These are phyloP conservation scores for Cynopterus brachyotis DNA, from an alignment of 2,113 vertebrate species.

Conservation along the genomic window DNA sequence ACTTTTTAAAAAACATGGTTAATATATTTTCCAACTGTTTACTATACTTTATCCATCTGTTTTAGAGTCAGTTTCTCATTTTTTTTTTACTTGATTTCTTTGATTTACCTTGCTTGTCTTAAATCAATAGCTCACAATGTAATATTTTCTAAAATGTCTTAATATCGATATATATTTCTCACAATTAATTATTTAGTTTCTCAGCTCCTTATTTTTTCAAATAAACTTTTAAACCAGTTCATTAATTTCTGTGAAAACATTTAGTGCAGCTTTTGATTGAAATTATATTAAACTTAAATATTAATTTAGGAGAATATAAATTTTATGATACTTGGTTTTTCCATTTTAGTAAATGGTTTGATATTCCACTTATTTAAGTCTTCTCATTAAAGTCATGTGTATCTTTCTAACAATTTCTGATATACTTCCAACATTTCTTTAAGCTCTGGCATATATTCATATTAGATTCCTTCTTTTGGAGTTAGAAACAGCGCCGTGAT, in stretches of 20 bases:
- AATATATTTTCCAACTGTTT: not conserved
- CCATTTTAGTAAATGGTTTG: not conserved
- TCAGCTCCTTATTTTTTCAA: not conserved
- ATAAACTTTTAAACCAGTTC: not conserved
- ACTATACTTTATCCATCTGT: not conserved
- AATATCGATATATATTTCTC: not conserved
- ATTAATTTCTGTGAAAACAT: not conserved
- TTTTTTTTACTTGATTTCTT: not conserved
- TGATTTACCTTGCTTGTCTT: not conserved
- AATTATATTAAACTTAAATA: not conserved
- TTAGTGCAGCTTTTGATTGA: not conserved
- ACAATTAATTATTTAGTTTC: not conserved
- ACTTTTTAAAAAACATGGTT: not conserved
- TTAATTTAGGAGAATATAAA: not conserved
- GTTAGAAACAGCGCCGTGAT: not conserved
- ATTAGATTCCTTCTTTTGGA: not conserved
- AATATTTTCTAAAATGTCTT: not conserved
- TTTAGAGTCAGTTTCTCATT: not conserved
- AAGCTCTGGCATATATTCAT: not conserved
- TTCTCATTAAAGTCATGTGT: not conserved
- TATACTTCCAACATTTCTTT: not conserved
- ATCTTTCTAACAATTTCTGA: not conserved
- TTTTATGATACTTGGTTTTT: not conserved
- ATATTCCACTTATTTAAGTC: not conserved
- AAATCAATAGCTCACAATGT: not conserved